Evolutionary conservation across 2,888 invertebrate genomes (phyloP).

Genomic region (Trissoscelio sp.): DNA sequence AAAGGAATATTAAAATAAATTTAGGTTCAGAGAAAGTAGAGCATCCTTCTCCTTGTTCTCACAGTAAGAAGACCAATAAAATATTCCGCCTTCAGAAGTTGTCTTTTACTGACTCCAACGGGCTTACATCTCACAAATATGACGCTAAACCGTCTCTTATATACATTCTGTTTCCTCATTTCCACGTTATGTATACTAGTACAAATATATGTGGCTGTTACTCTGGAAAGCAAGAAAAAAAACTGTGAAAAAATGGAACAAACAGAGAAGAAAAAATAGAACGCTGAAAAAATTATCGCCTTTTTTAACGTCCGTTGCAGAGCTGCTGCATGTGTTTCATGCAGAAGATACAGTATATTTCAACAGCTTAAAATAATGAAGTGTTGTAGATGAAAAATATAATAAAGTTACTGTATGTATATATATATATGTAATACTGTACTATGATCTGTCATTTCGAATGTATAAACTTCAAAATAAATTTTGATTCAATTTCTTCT

Average conservation of each 20-base stretch:
- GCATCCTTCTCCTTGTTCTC: slow-evolving; percentile 38
- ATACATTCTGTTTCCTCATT: slow-evolving; percentile 32
- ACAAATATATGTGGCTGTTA: slow-evolving; percentile 30
- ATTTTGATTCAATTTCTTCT: no score
- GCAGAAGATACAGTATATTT: background rate
- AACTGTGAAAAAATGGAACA: background rate
- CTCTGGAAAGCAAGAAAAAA: slow-evolving; percentile 2
- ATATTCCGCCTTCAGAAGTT: slow-evolving; percentile 49
- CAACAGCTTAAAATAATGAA: background rate
- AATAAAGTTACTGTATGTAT: no score
- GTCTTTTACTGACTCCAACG: slow-evolving; percentile 29
- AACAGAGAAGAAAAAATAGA: background rate
- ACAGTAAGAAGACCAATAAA: slow-evolving; percentile 51
- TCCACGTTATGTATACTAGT: slow-evolving; percentile 18
- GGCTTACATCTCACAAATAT: slow-evolving; percentile 36
- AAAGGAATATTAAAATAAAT: slow-evolving; percentile 38
- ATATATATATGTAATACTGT: no score
- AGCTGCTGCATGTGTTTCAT: background rate
- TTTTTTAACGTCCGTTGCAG: background rate
- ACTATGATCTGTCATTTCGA: no score
- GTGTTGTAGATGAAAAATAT: background rate
- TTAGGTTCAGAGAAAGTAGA: slow-evolving; percentile 43
- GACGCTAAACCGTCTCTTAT: slow-evolving; percentile 41
- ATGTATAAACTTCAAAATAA: no score
- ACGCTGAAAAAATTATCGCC: background rate